Evolutionary conservation across 2,113 vertebrate genomes (phyloP), one percentile per base, ranked within the genome.

Genomic region (Bufo gargarizans): DNA sequence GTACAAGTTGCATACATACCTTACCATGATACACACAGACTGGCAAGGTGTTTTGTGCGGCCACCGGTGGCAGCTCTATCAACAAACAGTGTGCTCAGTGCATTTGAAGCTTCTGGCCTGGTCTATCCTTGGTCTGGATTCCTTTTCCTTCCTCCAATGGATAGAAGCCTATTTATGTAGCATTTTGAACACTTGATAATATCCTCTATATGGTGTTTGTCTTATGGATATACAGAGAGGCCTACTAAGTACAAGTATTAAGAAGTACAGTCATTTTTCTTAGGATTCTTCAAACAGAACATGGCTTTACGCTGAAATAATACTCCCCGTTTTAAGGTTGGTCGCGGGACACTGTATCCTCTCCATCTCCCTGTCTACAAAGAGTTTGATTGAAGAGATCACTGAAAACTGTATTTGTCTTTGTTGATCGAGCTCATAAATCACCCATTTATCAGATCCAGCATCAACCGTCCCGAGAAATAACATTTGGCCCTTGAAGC

Each of bases 371-470:
- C 47, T 1, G 43, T 33, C 61, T 67, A 86, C 74, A 71, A 87
- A 71, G 77, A 71, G 8, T 69, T 87, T 72, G 86, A 88, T 82
- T 83, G 80, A 88, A 50, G 86, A 83, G 58, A 88, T 65, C 58
- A 74, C 43, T 72, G 43, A 76, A 77, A 45, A 84, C 20, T 45
- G 67, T 67, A 83, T 74, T 65, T 84, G 58, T 88, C 45, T 79
- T 88, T 81, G 20, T 33, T 20, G 49, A 59, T 49, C 17, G 50
- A 33, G 58, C 80, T 77, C 80, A 88, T 88, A 88, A 88, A 77
- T 88, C 87, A 88, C 20, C 43, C 71, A 72, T 84, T 84, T 88
- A 88, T 88, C 86, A 88, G 78, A 61, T 77, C 76, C 71, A 19
- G 81, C 71, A 50, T 77, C 49, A 80, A 53, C 80, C 87, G 72